Base-by-base conservation (phyloP, 2,888 invertebrate species). In the Anoplius nigerrimus region DNA sequence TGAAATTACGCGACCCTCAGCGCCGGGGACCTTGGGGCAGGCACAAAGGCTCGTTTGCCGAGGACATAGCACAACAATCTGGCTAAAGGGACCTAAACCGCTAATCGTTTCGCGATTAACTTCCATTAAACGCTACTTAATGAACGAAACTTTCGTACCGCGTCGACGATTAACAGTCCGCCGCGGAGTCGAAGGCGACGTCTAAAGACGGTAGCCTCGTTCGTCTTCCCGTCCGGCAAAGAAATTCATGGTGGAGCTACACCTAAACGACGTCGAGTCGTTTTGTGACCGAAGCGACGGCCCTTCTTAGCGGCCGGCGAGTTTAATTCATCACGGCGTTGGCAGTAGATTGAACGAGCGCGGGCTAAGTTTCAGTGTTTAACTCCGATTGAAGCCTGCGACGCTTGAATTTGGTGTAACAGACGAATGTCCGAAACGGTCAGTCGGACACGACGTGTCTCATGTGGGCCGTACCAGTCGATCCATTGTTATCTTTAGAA, bases 1-100 rank as follows among this genome's bases (percentile, higher is more conserved):
- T 89, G 88, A 88, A 89, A 88, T 89, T 88, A 89, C 86, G 82
- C 86, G 85, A 88, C 88, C 88, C 88, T 87, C 83, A 62, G 73
- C 56, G 58, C n/a, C 70, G 75, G 78, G 71, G 71, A 72, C 75
- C 74, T 75, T 80, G 73, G 81, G 79, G 77, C 72, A 65, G 72
- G 77, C 74, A 82, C 83, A 85, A 86, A 84, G 82, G 76, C 83
- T 81, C 82, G 84, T 84, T 82, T 80, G 81, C 75, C 68, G 79
- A 82, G 83, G 80, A 85, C 79, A 80, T 75, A 24, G 81, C 82
- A 81, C 80, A 83, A 86, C 87, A 86, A 86, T 87, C 84, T 85
- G 82, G 78, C 83, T 79, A 78, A 83, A 85, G 84, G 84, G 84
- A 82, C 77, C 82, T 79, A 85, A 86, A 86, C 88, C 88, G 80